Evolutionary conservation across 2,797 vertebrate genomes (phyloP).

Genomic region (Callimico goeldii): DNA sequence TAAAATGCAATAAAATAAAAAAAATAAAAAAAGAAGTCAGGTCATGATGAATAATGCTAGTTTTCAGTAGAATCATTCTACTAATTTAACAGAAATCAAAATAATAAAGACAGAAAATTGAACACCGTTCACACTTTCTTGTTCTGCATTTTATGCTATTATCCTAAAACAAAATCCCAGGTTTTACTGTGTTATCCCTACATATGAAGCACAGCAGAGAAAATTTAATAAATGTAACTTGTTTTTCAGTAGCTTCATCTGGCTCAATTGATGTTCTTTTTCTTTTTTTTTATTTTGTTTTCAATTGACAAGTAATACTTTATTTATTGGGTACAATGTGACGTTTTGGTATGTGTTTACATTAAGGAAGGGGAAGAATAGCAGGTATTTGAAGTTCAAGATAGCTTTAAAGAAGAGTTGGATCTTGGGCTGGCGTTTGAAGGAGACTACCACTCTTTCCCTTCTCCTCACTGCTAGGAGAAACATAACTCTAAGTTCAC

Average conservation of each 20-base stretch:
- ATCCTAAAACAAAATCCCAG: neutral
- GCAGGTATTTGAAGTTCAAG: neutral
- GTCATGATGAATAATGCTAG: neutral
- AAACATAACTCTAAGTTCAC: neutral
- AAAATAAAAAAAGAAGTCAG: neutral
- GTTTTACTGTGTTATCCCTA: neutral
- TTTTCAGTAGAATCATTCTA: slow-evolving; percentile 29
- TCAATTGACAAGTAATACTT: neutral
- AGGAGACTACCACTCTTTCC: neutral
- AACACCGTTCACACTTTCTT: neutral
- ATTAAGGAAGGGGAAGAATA: neutral
- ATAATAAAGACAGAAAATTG: neutral
- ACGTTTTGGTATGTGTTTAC: neutral
- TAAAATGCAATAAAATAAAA: too few relatives aligned
- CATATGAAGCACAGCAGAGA: neutral
- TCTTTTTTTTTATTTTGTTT: neutral
- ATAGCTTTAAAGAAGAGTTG: neutral
- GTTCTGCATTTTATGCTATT: neutral
- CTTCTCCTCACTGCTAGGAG: neutral
- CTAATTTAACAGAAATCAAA: slow-evolving; percentile 35
- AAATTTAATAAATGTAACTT: neutral
- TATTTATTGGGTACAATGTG: neutral
- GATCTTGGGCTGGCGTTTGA: neutral
- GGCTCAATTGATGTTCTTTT: neutral
- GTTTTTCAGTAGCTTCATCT: neutral